Evolutionary conservation across 1,140 invertebrate species (phyloP), one percentile per base, ranked within the genome.

Genomic region (Drosophila ficusphila): DNA sequence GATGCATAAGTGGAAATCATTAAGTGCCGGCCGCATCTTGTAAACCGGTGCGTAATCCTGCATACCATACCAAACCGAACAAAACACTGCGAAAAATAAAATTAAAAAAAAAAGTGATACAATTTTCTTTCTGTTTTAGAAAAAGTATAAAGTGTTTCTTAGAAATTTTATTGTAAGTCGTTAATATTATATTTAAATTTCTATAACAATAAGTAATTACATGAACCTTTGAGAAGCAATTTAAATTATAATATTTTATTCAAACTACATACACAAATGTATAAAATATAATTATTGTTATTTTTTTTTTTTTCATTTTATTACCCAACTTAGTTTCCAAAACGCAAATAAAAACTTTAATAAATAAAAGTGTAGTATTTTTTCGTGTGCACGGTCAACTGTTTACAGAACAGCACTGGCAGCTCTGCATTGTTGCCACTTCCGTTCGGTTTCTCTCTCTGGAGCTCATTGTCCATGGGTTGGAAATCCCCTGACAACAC

Each of bases 21-120:
- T 86, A 85, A 85, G 81, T 62, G 68, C 57, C 34, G 49, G 70
- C 57, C 81, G 64, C 81, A 81, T 85, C 82, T 85, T 85, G 81
- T 88, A 85, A 85, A 76, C 81, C 76, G 76, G 73, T 85, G 82
- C 81, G 76, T 85, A 85, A 83, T 83, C 81, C 81, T 76, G 36
- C 60, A 62, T 42, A 21, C 29, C 41, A 38, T 34, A 18, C 57
- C 16, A 18, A 41, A 21, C 48, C 14, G 21, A 34, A 21, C n/a
- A 9, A 14, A 0, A 16, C 56, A 64, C 60, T 61, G 2, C 0
- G 4, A 60, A 60, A 58, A 25, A 54, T 8, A 27, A 2, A 4
- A 8, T 0, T 0, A 38, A 21, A 21, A 33, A 7, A 0, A 2
- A 4, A 3, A 12, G 4, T n/a, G 27, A 18, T 1, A 11, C 8